Conservation (phyloP, 2,797 vertebrate species). For the Heliangelus exortis region DNA sequence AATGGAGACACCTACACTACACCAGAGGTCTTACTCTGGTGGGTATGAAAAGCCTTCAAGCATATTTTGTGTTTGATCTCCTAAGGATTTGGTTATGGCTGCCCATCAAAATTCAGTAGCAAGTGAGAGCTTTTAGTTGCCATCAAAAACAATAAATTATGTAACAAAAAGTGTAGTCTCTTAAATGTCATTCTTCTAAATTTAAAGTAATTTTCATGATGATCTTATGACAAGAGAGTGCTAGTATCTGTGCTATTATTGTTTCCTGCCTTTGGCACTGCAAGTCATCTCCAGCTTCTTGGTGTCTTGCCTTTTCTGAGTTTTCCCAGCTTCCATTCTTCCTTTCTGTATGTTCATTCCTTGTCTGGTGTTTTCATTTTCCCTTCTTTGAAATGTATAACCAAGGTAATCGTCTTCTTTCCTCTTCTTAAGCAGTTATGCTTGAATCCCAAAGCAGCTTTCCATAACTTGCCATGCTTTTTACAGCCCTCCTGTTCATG, state of each 20-base stretch:
- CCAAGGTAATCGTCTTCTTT: neutral
- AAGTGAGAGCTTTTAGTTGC: neutral
- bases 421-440: neutral
- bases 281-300: neutral
- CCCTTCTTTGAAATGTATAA: neutral
- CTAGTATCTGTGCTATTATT: constrained; percentile 20
- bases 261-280: constrained; percentile 7
- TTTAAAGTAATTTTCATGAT: constrained; percentile 8
- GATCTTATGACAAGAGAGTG: neutral
- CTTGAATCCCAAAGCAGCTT: neutral
- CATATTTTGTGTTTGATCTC: neutral
- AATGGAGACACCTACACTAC: neutral
- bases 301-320: neutral
- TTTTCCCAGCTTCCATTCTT: neutral
- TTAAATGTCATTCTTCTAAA: constrained; percentile 46
- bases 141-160: neutral
- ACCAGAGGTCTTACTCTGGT: neutral
- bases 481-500: neutral
- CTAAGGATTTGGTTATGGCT: neutral
- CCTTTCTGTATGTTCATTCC: neutral
- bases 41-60: neutral
- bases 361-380: neutral
- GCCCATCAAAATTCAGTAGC: neutral
- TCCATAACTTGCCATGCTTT: neutral
- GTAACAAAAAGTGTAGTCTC: neutral